A percentile compares a stretch with the other conserved stretches of the same genome.
Evolutionary conservation across 2,113 vertebrate species (phyloP).

Genomic region (Daboia siamensis): DNA sequence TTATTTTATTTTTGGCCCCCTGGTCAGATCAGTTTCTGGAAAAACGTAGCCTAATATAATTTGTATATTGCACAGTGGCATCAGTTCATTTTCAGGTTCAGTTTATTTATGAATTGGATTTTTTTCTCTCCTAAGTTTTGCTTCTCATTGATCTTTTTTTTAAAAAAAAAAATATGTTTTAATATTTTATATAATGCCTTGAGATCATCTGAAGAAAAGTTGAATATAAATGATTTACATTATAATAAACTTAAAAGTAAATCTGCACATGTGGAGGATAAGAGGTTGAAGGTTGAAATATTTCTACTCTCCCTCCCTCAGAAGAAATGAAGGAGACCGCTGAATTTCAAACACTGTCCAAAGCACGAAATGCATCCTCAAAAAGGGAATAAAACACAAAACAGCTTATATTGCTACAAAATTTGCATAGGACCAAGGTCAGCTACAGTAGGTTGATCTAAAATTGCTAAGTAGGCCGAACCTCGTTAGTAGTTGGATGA

Average conservation of each 20-base stretch:
- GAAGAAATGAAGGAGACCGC: background rate
- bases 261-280: background rate
- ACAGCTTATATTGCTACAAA: background rate
- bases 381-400: background rate
- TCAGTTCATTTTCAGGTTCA: background rate
- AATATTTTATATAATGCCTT: background rate
- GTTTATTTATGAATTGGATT: background rate
- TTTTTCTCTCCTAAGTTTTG: background rate
- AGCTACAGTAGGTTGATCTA: background rate
- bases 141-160: background rate
- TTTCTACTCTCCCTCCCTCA: background rate
- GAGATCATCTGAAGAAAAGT: background rate
- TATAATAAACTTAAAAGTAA: background rate
- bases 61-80: background rate
- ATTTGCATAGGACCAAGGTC: background rate
- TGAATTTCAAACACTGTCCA: background rate
- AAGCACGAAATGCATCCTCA: background rate
- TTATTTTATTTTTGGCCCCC: background rate
- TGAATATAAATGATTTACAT: background rate
- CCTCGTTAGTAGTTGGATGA: background rate
- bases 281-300: background rate
- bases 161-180: background rate
- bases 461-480: background rate
- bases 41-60: background rate
- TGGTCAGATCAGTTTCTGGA: background rate